Conservation (phyloP, 2,888 invertebrate genomes). For the Cabera pusaria region DNA sequence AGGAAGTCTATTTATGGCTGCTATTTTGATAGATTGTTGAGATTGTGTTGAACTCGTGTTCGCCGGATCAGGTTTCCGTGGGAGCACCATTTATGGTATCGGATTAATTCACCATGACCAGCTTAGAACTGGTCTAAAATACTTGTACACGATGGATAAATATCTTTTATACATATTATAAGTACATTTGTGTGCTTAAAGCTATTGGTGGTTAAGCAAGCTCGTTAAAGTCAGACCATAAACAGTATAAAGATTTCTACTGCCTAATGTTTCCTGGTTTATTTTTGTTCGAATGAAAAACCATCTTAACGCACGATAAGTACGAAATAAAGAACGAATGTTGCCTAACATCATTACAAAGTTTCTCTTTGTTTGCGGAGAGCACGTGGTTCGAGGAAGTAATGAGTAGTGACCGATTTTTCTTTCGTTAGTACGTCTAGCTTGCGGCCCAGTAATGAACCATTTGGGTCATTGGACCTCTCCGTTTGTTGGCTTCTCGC, state of each 20-base stretch:
- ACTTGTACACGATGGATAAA: slow-evolving; percentile 19
- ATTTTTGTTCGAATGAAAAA: slow-evolving; percentile 2
- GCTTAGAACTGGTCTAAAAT: slow-evolving; percentile 40
- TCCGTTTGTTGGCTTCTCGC: slow-evolving; percentile 64
- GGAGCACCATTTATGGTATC: slow-evolving; percentile 68
- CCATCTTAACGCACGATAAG: background rate
- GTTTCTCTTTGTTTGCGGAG: slow-evolving; percentile 26
- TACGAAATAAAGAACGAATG: background rate
- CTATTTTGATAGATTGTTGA: slow-evolving; percentile 68
- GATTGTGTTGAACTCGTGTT: slow-evolving; percentile 60
- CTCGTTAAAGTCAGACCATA: slow-evolving; percentile 6
- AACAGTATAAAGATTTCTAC: too few relatives aligned
- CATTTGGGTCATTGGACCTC: slow-evolving; percentile 82
- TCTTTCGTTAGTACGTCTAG: slow-evolving; percentile 67
- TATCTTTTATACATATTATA: slow-evolving; percentile 8
- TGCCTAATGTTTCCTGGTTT: slow-evolving; percentile 8
- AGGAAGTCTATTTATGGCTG: slow-evolving; percentile 76
- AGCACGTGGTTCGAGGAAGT: slow-evolving; percentile 35
- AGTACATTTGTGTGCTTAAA: slow-evolving; percentile 1
- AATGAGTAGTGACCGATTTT: slow-evolving; percentile 66
- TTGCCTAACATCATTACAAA: slow-evolving; percentile 6
- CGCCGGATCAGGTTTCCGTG: slow-evolving; percentile 72
- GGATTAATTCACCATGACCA: slow-evolving; percentile 70
- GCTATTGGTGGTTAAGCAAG: slow-evolving; percentile 16
- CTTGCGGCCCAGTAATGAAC: slow-evolving; percentile 70